Evolutionary conservation across 2,797 vertebrate species (phyloP).

Genomic region (Diceros bicornis): DNA sequence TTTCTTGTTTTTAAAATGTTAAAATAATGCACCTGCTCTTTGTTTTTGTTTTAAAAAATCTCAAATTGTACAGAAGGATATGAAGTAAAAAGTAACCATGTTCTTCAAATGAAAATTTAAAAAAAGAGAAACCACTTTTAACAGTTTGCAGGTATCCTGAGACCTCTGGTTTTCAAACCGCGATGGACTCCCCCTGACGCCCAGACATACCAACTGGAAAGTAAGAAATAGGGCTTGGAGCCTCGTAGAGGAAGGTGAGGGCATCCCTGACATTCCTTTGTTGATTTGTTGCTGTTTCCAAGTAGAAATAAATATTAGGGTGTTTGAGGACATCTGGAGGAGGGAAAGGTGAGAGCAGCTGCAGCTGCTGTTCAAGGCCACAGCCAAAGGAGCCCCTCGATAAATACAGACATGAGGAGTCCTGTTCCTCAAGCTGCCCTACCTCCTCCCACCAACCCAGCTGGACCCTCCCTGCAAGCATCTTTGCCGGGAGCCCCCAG

Average conservation of each 20-base stretch:
- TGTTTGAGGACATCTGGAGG: not conserved
- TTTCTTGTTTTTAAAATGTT: conserved; percentile 39
- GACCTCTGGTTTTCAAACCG: not conserved
- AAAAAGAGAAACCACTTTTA: not conserved
- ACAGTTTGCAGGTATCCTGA: not conserved
- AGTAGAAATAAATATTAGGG: not conserved
- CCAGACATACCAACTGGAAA: not conserved
- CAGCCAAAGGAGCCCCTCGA: not conserved
- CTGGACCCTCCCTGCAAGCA: accelerated
- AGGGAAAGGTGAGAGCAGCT: not conserved
- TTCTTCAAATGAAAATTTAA: not conserved
- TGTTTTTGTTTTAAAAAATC: not conserved
- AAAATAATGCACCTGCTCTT: not conserved
- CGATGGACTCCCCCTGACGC: too few species aligned
- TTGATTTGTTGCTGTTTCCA: not conserved
- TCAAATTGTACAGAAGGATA: not conserved
- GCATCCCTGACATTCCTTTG: not conserved
- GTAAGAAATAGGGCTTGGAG: not conserved
- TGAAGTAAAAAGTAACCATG: not conserved
- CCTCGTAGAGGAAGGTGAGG: not conserved
- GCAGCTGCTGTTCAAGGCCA: conserved; percentile 5
- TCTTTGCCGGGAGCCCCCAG: not conserved
- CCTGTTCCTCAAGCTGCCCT: not conserved
- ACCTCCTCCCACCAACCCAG: accelerated
- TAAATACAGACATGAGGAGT: not conserved